Conservation (phyloP, 2,888 invertebrate genomes). For the Tenthredo amoena region DNA sequence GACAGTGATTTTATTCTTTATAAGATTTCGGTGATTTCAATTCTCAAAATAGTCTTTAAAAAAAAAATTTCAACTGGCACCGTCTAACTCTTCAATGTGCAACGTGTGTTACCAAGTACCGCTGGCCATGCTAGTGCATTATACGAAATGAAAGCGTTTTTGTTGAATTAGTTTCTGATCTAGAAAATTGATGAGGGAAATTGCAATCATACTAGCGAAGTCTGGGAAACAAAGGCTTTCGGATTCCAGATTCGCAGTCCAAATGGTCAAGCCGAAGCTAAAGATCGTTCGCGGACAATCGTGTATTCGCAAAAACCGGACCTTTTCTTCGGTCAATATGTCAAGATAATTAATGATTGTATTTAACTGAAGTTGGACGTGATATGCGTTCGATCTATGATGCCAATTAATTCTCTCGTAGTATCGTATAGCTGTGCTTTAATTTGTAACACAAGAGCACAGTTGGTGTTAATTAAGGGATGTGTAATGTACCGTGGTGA, state of each 20-base stretch:
- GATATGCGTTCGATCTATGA: neutral
- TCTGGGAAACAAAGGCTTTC: neutral
- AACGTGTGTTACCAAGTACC: neutral
- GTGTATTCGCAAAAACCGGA: neutral
- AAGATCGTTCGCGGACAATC: neutral
- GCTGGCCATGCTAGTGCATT: neutral
- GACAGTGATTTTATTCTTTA: too few relatives aligned
- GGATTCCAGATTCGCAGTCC: neutral
- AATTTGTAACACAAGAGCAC: neutral
- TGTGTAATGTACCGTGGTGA: constrained; percentile 1
- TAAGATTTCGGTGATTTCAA: neutral
- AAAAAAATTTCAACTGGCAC: neutral
- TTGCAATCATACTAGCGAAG: neutral
- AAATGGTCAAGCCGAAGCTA: neutral
- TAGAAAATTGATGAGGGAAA: neutral
- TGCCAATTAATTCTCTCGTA: neutral
- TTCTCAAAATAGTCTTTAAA: neutral
- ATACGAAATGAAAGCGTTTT: neutral
- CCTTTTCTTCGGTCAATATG: neutral
- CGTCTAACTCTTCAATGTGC: neutral
- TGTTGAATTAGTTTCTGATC: neutral
- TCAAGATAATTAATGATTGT: constrained; percentile 4
- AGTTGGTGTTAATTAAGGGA: constrained; percentile 21
- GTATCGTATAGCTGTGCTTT: neutral
- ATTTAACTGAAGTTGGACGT: neutral